phyloP scores from a whole-genome alignment of 2,113 vertebrate genomes.

The Syrmaticus mikado region DNA sequence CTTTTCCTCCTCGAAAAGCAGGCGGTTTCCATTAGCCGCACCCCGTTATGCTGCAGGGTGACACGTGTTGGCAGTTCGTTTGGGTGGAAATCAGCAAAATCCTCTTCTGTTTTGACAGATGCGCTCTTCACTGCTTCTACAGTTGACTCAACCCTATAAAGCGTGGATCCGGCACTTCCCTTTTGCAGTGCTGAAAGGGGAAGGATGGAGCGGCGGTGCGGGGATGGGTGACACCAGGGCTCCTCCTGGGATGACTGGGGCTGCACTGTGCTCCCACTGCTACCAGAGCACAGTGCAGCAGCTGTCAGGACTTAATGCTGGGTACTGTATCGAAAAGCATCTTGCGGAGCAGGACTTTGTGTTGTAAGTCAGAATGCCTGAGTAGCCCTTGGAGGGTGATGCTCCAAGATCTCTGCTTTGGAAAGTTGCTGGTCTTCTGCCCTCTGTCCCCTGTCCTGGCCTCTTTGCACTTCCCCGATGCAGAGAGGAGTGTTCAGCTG shows the following conservation, averaged over 20 bases:
- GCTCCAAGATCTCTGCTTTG: background rate
- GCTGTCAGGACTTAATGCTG: background rate
- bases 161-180: slow-evolving; percentile 60
- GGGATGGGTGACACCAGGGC: background rate
- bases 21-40: fast-evolving
- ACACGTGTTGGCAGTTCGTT: background rate
- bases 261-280: background rate
- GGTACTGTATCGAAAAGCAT: fast-evolving
- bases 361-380: fast-evolving
- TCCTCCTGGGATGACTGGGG: background rate
- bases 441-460: slow-evolving; percentile 16
- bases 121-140: slow-evolving; percentile 31
- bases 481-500: background rate
- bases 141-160: slow-evolving; percentile 56
- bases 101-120: slow-evolving; percentile 77
- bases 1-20: background rate
- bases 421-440: background rate
- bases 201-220: slow-evolving; percentile 24
- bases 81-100: slow-evolving; percentile 62
- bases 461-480: background rate
- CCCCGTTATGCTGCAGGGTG: fast-evolving
- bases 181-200: slow-evolving; percentile 62
- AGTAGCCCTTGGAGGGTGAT: fast-evolving
- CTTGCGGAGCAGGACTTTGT: fast-evolving
- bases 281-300: fast-evolving